Evolutionary conservation across 2,888 invertebrate genomes (phyloP), one percentile per base, ranked within the genome.

Genomic region (Drosophila acutilabella): DNA sequence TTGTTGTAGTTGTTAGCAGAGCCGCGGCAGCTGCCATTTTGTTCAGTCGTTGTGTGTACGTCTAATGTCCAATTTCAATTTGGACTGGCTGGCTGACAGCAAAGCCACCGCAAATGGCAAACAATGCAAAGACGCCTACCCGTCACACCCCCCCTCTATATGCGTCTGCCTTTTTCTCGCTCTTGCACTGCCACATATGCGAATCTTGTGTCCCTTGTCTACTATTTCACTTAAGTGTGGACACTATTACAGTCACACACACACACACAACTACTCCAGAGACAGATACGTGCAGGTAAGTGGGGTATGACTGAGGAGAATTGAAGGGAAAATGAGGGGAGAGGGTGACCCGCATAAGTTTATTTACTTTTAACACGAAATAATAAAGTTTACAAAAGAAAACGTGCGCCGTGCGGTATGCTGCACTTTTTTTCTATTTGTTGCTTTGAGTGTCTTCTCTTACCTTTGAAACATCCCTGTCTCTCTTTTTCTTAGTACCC

Each of bases 31-130:
- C 77, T 77, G 80, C 80, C 76, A 77, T 77, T 77, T 77, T 80
- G 66, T 66, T 80, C 64, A 52, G 80, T 70, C 71, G 64, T 62
- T 81, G 80, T 77, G 80, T 79, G 82, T 76, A 81, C 86, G 86
- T 83, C 89, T 83, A 83, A 83, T 89, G 89, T 83, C 83, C 89
- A 85, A 83, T 83, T 83, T 83, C 83, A 83, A 83, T 83, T 83
- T 83, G 86, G 83, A 88, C 83, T 88, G 80, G 88, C 68, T 78
- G 72, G 50, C 59, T 62, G 65, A 45, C 60, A 56, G 64, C 64
- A 79, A 70, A 80, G 78, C 69, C 69, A 88, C 88, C 88, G 72
- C 89, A 83, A 83, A 89, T 89, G 86, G 85, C 88, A 81, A 89
- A 83, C 89, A 83, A 83, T 89, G 79, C 74, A 75, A 84, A 81